Evolutionary conservation across 2,113 vertebrate species (phyloP).

Genomic region (Zapus hudsonius): DNA sequence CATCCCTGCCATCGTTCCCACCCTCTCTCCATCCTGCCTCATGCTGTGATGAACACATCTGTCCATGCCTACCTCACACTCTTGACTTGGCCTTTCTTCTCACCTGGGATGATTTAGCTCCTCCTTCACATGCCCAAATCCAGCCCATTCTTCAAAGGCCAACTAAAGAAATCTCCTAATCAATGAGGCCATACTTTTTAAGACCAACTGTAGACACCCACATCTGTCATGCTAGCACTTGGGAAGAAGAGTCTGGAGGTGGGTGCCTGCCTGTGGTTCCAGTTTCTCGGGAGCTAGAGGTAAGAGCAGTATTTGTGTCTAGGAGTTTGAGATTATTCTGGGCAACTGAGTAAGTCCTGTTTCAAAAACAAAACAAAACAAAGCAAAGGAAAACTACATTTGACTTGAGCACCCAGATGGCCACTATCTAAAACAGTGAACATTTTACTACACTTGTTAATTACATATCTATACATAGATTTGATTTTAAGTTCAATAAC

Average conservation of each 20-base stretch:
- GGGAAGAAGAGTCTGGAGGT: background rate
- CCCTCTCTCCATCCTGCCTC: background rate
- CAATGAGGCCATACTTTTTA: background rate
- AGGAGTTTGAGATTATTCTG: background rate
- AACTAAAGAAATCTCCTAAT: constrained; percentile 31
- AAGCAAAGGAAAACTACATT: no score
- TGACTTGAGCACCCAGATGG: background rate
- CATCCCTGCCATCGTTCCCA: background rate
- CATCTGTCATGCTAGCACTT: background rate
- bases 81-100: background rate
- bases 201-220: background rate
- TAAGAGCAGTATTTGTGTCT: background rate
- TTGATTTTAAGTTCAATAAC: constrained; percentile 40
- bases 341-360: background rate
- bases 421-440: background rate
- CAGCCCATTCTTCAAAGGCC: background rate
- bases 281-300: background rate
- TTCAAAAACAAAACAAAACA: background rate
- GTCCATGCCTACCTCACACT: background rate
- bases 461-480: background rate
- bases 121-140: background rate
- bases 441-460: background rate
- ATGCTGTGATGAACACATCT: background rate
- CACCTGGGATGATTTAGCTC: background rate
- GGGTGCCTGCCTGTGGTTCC: no score